Evolutionary conservation across 2,797 vertebrate genomes (phyloP).

Genomic region (Pogoniulus pusillus): DNA sequence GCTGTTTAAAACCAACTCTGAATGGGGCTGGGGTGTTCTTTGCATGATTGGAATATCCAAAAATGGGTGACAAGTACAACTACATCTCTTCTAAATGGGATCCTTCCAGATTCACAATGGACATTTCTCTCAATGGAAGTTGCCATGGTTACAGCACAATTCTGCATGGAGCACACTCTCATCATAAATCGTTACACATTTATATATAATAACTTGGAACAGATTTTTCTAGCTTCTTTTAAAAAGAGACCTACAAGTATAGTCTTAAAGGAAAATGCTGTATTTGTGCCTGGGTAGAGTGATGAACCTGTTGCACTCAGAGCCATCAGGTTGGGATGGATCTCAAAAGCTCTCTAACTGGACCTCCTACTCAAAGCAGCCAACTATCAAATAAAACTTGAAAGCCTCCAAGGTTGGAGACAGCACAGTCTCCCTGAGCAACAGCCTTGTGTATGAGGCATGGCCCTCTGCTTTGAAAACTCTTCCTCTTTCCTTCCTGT

Average conservation of each 20-base stretch:
- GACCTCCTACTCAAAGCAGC: not conserved
- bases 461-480: not conserved
- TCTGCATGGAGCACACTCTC: not conserved
- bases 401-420: not conserved
- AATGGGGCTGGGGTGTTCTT: constrained; percentile 10
- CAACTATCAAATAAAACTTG: not conserved
- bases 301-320: not conserved
- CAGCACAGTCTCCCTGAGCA: not conserved
- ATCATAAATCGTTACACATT: constrained; percentile 25
- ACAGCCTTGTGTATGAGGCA: not conserved
- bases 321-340: not conserved
- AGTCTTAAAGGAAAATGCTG: not conserved
- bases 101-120: constrained; percentile 30
- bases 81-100: constrained; percentile 32
- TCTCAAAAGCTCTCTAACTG: not conserved
- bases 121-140: constrained; percentile 38
- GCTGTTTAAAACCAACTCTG: constrained; percentile 15
- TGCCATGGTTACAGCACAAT: constrained; percentile 53
- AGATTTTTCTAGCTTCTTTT: not conserved
- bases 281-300: not conserved
- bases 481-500: not conserved
- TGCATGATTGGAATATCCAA: constrained; percentile 49
- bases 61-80: not conserved
- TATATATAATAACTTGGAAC: constrained; percentile 14
- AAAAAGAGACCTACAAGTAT: not conserved